phyloP scores from a whole-genome alignment of 2,888 invertebrate genomes.

The Drosophila meridionalis region DNA sequence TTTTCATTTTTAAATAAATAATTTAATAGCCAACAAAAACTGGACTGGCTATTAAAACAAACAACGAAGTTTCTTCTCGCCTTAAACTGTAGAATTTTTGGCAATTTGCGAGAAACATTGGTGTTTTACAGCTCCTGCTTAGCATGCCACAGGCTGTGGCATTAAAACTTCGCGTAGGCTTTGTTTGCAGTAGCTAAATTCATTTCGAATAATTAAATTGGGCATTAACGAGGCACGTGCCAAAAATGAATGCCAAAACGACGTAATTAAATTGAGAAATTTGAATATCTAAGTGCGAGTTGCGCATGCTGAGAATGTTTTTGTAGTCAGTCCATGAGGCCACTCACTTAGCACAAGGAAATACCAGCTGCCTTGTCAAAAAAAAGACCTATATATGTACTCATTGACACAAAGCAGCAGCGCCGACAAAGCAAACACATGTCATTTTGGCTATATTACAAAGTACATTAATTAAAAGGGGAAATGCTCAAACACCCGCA shows the following conservation, averaged over 20 bases:
- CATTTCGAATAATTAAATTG: constrained; percentile 50
- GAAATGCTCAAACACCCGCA: constrained; percentile 41
- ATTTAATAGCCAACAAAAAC: constrained; percentile 59
- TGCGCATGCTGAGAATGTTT: constrained; percentile 1
- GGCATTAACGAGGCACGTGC: constrained; percentile 53
- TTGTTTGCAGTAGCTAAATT: constrained; percentile 22
- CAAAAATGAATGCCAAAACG: constrained; percentile 28
- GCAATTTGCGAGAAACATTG: constrained; percentile 29
- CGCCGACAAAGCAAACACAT: constrained; percentile 61
- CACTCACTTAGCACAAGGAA: constrained; percentile 3
- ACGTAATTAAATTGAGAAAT: constrained; percentile 53
- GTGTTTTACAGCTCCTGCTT: constrained; percentile 6
- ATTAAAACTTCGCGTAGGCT: neutral
- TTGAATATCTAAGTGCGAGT: constrained; percentile 12
- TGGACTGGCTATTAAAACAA: constrained; percentile 55
- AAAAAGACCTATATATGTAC: neutral
- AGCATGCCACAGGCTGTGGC: constrained; percentile 3
- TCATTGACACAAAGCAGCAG: constrained; percentile 36
- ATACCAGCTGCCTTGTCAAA: constrained; percentile 13
- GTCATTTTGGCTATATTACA: constrained; percentile 65
- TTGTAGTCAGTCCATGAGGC: neutral
- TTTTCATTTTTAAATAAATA: constrained; percentile 51
- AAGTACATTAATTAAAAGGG: constrained; percentile 77
- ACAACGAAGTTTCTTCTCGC: constrained; percentile 27
- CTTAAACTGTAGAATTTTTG: constrained; percentile 12